These are phyloP conservation scores for Brachionus calyciflorus DNA, from an alignment of 1,140 invertebrate genomes.

Conservation along the genomic window DNA sequence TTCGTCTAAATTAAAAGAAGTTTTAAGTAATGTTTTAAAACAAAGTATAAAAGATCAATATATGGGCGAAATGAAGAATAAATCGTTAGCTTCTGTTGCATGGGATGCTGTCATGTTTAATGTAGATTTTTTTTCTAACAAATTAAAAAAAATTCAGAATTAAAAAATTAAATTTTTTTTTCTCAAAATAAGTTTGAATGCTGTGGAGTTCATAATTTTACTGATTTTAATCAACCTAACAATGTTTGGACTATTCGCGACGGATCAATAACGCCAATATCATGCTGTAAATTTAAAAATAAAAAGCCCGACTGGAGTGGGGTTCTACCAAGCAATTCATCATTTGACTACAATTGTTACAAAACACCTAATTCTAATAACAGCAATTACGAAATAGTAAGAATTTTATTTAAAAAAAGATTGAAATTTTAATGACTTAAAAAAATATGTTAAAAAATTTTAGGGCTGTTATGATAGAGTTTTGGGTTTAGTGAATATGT, in stretches of 20 bases:
- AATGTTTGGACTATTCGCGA: not conserved
- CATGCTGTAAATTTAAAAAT: conserved; percentile 29
- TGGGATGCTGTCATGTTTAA: conserved; percentile 44
- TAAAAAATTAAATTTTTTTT: not conserved
- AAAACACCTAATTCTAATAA: conserved; percentile 6
- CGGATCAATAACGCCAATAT: not conserved
- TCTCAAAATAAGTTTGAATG: conserved; percentile 19
- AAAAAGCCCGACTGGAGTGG: conserved; percentile 30
- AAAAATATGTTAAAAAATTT: no score
- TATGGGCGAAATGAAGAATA: conserved; percentile 41
- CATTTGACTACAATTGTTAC: conserved; percentile 3
- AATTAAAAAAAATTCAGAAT: not conserved
- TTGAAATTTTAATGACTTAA: not conserved
- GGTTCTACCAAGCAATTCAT: not conserved
- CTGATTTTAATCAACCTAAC: conserved; percentile 37
- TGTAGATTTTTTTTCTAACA: no score
- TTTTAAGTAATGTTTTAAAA: not conserved
- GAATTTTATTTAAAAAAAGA: not conserved
- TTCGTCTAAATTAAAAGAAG: conserved; percentile 7
- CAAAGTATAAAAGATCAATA: conserved; percentile 31
- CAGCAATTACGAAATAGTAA: conserved; percentile 12
- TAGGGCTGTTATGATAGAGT: conserved; percentile 45
- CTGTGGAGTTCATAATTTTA: conserved; percentile 25
- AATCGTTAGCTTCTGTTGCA: conserved; percentile 27
- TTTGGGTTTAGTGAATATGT: not conserved